Base-by-base conservation (phyloP, 2,113 vertebrate species). In the Vulpes vulpes region DNA sequence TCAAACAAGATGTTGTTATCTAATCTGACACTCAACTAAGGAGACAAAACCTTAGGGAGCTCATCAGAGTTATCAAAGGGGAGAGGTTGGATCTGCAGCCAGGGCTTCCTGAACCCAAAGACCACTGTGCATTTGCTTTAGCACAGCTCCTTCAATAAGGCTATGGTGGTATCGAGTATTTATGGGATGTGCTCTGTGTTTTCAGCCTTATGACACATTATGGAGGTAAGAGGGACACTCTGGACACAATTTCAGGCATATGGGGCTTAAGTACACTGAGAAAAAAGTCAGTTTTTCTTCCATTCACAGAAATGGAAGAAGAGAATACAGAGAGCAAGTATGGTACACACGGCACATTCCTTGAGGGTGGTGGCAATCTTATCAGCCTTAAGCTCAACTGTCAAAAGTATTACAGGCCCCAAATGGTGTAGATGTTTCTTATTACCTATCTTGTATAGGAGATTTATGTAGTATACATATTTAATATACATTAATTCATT, bases 311-410 rank as follows among this genome's bases (percentile, higher is more conserved):
- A 12, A 20, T 32, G 3, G 17, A 55, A 32, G 22, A 38, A 16
- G 27, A 89, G 22, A 27, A 22, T 19, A 19, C 62, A 35, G 60
- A 79, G 55, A 53, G 32, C 5, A 6, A 11, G 67, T 11, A 27
- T 1, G 11, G 32, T 15, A 53, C 3, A 23, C 8, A 2, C 0
- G 49, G 11, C 0, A 1, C 53, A 49, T 23, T 35, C 67, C 78
- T 51, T 25, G 17, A 90, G 69, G 43, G 9, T 25, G 20, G 79
- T 57, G 16, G 60, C n/a, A 30, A 8, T n/a, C 38, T 62, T 90
- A 91, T 79, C 30, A 10, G 80, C 32, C 62, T 15, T 85, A 69
- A 49, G 55, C 71, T 85, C 79, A 35, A 5, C 12, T 19, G 19
- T 67, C 23, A 25, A 6, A 76, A 67, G 76, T 11, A 8, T 32